phyloP scores from a whole-genome alignment of 2,888 invertebrate species.

The Chymomyza amoena region DNA sequence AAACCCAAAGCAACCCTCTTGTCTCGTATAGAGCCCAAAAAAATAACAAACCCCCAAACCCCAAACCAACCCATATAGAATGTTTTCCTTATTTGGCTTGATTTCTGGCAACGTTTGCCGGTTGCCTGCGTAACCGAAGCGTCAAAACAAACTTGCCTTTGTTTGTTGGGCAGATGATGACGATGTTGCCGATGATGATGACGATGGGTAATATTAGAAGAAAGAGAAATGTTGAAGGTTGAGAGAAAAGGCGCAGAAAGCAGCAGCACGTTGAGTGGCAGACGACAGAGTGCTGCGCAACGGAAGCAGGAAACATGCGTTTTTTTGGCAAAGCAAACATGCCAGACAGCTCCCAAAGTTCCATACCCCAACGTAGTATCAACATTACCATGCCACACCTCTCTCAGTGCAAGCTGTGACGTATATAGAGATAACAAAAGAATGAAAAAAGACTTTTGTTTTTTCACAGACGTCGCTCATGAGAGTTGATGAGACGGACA shows the following conservation, averaged over 20 bases:
- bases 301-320: constrained; percentile 59
- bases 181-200: too few relatives aligned
- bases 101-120: constrained; percentile 38
- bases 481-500: not conserved
- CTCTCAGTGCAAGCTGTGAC: not conserved
- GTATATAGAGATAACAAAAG: not conserved
- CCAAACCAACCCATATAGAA: not conserved
- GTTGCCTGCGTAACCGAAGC: constrained; percentile 58
- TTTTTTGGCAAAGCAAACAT: constrained; percentile 44
- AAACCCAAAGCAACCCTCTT: not conserved
- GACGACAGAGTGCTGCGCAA: constrained; percentile 14
- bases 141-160: constrained; percentile 64
- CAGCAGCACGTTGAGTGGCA: not conserved
- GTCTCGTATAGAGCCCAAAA: not conserved
- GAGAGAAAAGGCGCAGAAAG: not conserved
- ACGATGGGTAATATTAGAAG: not conserved
- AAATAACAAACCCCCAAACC: not conserved
- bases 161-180: constrained; percentile 32
- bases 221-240: not conserved
- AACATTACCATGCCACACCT: not conserved
- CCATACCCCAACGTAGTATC: not conserved
- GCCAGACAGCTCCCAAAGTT: constrained; percentile 13
- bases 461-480: not conserved
- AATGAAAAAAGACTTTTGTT: constrained; percentile 1
- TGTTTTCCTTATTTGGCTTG: not conserved